Base-by-base conservation (phyloP, 2,888 invertebrate genomes). In the Thelaira solivaga region DNA sequence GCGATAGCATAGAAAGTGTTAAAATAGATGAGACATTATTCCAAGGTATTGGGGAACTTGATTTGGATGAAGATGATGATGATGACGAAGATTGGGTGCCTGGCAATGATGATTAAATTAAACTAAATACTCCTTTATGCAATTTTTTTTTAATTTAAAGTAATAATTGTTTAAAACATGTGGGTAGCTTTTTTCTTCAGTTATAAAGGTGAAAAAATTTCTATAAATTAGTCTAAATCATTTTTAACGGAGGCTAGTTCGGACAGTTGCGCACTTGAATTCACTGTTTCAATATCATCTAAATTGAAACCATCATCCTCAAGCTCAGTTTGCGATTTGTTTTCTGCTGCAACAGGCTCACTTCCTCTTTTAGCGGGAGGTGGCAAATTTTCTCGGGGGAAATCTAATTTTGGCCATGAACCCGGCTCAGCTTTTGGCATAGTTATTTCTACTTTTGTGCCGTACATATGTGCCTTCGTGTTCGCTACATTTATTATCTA, bases 11-110 rank as follows among this genome's bases (percentile, higher is more conserved):
- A 80, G 89, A 89, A 67, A 89, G 81, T 81, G 95, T 97, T 36
- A 96, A 97, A 90, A 97, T 97, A 45, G 97, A 97, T 89, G 97
- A 97, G 89, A 95, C 96, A 18, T 89, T 98, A 16, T 98, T 97
- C 88, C 96, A 97, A 92, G 95, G 96, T 87, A 88, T 96, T 83
- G 96, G 95, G 81, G 96, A 96, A 86, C 90, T 96, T 62, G 96
- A 95, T 29, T 79, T 88, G 80, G 87, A 85, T 64, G 88, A 87
- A 5, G 87, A 88, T 10, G 84, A 85, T n/a, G 86, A 85, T 4
- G 93, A 93, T 51, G 91, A 92, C 78, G 81, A 81, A 34, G 81
- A 81, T 29, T 94, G 92, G 88, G 92, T 91, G 29, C 92, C 92
- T 0, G 91, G 91, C 0, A 86, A 85, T 29, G 86, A 85, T 41